Conservation (phyloP, 2,113 vertebrate genomes). For the Nettapus auritus region DNA sequence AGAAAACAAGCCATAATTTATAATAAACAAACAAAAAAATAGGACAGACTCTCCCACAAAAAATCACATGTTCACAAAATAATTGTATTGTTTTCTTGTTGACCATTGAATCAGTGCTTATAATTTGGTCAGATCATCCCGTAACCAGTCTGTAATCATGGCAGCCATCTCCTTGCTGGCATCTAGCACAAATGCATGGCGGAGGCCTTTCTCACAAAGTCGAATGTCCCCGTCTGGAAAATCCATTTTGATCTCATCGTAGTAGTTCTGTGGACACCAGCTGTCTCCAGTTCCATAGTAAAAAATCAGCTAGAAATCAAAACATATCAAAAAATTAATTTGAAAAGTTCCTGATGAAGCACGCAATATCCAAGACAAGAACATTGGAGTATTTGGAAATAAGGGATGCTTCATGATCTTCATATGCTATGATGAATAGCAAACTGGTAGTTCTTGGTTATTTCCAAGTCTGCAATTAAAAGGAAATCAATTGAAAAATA, state of each 20-base stretch:
- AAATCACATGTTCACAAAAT: conserved; percentile 18
- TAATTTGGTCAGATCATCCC: conserved; percentile 72
- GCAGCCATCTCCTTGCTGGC: conserved; percentile 83
- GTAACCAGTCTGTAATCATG: conserved; percentile 86
- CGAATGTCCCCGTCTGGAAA: conserved; percentile 89
- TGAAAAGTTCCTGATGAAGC: neutral
- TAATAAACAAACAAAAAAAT: neutral
- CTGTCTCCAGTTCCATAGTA: conserved; percentile 89
- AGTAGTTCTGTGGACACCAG: conserved; percentile 92
- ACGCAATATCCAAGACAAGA: neutral
- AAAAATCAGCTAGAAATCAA: conserved; percentile 88
- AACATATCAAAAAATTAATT: neutral
- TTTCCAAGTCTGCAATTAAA: neutral
- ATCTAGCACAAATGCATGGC: conserved; percentile 87
- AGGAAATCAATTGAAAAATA: neutral
- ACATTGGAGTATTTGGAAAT: neutral
- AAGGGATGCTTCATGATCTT: neutral
- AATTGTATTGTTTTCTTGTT: neutral
- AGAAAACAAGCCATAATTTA: conserved; percentile 41
- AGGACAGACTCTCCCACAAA: conserved; percentile 25
- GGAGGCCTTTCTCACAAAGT: conserved; percentile 87
- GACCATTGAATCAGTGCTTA: conserved; percentile 13
- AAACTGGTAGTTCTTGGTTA: neutral
- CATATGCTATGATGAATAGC: fast-evolving
- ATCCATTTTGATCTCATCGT: conserved; percentile 88